A percentile compares a stretch with the other conserved stretches of the same genome.
Evolutionary conservation across 2,113 vertebrate species (phyloP).

Genomic region (Alces alces): DNA sequence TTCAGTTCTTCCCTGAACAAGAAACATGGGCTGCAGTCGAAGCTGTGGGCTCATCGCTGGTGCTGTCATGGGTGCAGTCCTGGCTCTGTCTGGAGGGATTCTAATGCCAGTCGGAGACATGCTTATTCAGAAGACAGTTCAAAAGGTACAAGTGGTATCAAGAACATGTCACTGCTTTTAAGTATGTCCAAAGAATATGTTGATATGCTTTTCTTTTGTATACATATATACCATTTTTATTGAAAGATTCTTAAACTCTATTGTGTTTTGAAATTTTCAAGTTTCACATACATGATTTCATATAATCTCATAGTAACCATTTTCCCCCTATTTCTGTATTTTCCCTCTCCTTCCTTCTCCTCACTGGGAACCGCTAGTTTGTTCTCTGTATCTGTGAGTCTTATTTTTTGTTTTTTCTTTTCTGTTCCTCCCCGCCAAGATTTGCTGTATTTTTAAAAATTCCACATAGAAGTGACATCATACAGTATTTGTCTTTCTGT

Average conservation of each 20-base stretch:
- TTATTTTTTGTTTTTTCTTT: neutral
- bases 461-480: neutral
- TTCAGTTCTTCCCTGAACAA: no score
- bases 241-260: neutral
- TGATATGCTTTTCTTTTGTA: neutral
- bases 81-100: conserved; percentile 88
- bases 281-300: neutral
- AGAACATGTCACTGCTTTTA: neutral
- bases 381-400: neutral
- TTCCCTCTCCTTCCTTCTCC: neutral
- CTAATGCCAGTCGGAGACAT: conserved; percentile 88
- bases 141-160: conserved; percentile 81
- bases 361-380: neutral
- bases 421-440: neutral
- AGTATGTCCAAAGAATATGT: neutral
- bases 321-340: neutral
- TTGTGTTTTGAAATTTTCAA: neutral
- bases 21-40: conserved; percentile 79
- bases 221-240: neutral
- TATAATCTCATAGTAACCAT: neutral
- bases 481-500: neutral
- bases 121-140: conserved; percentile 82
- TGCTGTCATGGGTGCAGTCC: conserved; percentile 80
- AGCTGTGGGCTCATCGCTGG: conserved; percentile 82
- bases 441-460: neutral